Base-by-base conservation (phyloP, 1,140 invertebrate species). In the Zaprionus africanus region DNA sequence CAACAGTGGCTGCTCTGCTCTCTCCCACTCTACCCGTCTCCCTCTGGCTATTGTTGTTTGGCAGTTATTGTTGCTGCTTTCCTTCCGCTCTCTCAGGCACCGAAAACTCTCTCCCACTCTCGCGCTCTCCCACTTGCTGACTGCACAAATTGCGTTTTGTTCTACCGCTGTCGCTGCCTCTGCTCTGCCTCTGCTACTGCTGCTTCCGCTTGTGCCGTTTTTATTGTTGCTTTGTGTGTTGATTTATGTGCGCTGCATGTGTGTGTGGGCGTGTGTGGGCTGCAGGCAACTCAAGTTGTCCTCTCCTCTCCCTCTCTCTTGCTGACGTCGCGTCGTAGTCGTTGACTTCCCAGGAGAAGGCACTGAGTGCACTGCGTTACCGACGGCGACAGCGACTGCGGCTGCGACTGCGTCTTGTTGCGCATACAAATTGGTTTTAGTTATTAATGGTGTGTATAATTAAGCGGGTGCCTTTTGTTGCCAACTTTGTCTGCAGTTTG, bases 361-460 rank as follows among this genome's bases (percentile, higher is more conserved):
- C 69, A 79, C 70, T 62, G 49, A 62, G 70, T 64, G 80, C 81
- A 69, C 22, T 63, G 26, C 19, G 36, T 34, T 19, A 22, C 49
- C 19, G 13, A n/a, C 57, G 1, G 34, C 22, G 22, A 17, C 24
- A 2, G 46, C 46, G 26, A 11, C 56, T 15, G 19, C 26, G 22
- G 4, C 28, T 22, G 65, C 56, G 24, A 57, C 63, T 68, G 64
- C 65, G 63, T 70, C 76, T 76, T 76, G 81, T 76, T 79, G 79
- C 65, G 66, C 85, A 88, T 88, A 88, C 84, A 88, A 88, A 88
- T 88, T 88, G 84, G 84, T 88, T 88, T 88, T 88, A 88, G 85
- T 88, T 88, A 88, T 88, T 88, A 90, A 88, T 88, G 84, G 84
- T 90, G 85, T 88, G 84, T 88, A 88, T 88, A 88, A 88, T 88